Base-by-base conservation (phyloP, 2,113 vertebrate genomes). In the Sorex fumeus region DNA sequence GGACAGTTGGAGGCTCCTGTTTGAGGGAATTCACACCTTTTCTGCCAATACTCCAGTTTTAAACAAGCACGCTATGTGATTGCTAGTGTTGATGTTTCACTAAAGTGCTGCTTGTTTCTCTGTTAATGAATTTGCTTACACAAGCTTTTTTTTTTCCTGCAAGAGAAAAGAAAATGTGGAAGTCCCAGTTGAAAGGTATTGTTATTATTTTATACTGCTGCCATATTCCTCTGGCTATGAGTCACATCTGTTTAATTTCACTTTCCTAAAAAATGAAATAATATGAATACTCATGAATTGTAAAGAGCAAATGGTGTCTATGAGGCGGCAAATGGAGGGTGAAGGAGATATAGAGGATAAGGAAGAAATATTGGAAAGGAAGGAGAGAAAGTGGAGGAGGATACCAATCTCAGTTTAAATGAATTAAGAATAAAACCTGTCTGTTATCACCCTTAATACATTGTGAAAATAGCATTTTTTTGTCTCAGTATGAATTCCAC, bases 351-450 rank as follows among this genome's bases (percentile, higher is more conserved):
- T 28, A 30, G 70, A 57, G 72, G 57, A 71, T 67, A 23, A 57
- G 50, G 66, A 12, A 34, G 30, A 76, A 9, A 30, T 27, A 7
- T 10, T 40, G 11, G 13, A 23, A 11, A 43, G 18, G 15, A 36
- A 19, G 12, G 40, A 40, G 70, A 27, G 93, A 95, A 60, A 60
- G 57, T 21, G 21, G 57, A 60, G 53, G 13, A 16, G 21, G 57
- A 19, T 60, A 60, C 57, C 57, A 82, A 34, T 18, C 27, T 83
- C 72, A 77, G 10, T 80, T 64, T 78, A 95, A 96, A 80, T n/a
- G 79, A 96, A 94, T 95, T 95, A 75, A 96, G 97, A 96, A 93
- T 95, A 93, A 96, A 97, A 95, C 77, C 69, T 72, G 40, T 60
- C 92, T 81, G 95, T 93, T 94, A 47, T 36, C 13, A 36, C 21